A percentile compares a stretch with the other conserved stretches of the same genome.
Evolutionary conservation across 2,888 invertebrate genomes (phyloP).

Genomic region (Papilio gigon): DNA sequence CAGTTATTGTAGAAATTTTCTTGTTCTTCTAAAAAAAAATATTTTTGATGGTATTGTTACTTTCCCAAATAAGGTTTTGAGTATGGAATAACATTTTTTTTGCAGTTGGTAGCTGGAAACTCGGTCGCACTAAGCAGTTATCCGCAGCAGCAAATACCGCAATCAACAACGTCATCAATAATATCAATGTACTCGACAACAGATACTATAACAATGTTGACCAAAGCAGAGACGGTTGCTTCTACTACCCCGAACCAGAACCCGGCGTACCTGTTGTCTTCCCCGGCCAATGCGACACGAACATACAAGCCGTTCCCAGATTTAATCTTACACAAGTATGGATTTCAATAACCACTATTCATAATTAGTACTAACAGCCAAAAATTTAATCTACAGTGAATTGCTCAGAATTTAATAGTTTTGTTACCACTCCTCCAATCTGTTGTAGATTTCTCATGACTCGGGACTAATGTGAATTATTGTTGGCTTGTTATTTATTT

Average conservation of each 20-base stretch:
- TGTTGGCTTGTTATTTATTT: no score
- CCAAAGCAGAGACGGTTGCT: conserved; percentile 57
- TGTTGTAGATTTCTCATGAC: no score
- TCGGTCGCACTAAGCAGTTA: conserved; percentile 56
- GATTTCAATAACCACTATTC: not conserved
- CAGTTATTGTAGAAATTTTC: no score
- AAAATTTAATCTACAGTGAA: not conserved
- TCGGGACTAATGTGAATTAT: no score
- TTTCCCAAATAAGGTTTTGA: not conserved
- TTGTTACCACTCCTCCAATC: no score
- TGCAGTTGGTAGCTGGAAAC: conserved; percentile 60
- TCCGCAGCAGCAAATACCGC: conserved; percentile 42
- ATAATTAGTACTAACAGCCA: not conserved
- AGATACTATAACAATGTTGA: conserved; percentile 52
- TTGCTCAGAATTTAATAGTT: not conserved
- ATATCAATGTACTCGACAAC: conserved; percentile 53
- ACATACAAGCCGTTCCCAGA: conserved; percentile 46
- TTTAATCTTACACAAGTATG: conserved; percentile 45
- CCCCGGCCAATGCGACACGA: conserved; percentile 57
- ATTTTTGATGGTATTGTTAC: no score
- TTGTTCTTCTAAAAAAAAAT: no score
- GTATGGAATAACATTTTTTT: not conserved
- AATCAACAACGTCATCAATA: conserved; percentile 52
- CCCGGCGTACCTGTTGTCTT: conserved; percentile 55
- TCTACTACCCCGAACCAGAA: conserved; percentile 58